Conservation (phyloP, 1,140 invertebrate genomes). For the Neodiprion lecontei region DNA sequence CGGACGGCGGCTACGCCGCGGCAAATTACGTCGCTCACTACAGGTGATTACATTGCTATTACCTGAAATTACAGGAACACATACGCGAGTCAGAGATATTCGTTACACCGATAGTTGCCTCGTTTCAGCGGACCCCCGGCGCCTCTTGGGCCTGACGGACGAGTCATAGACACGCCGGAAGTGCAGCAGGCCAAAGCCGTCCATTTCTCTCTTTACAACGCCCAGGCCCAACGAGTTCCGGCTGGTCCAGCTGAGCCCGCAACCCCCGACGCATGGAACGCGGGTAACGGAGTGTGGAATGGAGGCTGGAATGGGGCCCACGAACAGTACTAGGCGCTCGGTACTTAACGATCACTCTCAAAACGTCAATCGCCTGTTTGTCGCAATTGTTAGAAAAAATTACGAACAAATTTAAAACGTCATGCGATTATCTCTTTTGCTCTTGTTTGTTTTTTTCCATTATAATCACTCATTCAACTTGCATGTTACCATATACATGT, state of each 20-base stretch:
- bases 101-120: no score
- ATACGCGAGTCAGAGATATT: not conserved
- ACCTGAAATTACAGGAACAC: not conserved
- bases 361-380: not conserved
- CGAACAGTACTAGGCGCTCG: constrained; percentile 35
- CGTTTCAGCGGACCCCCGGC: constrained; percentile 55
- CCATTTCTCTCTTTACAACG: constrained; percentile 66
- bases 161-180: constrained; percentile 69
- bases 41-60: not conserved
- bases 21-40: constrained; percentile 12
- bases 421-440: no score
- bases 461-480: no score
- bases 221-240: constrained; percentile 61
- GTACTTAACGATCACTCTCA: not conserved
- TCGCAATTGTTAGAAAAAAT: not conserved
- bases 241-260: constrained; percentile 43
- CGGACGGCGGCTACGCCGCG: constrained; percentile 31
- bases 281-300: constrained; percentile 41
- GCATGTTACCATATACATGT: no score
- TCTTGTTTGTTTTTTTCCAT: no score
- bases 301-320: constrained; percentile 35
- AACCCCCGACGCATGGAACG: constrained; percentile 10
- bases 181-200: constrained; percentile 69
- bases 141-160: constrained; percentile 62
- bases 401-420: no score